Evolutionary conservation across 2,888 invertebrate species (phyloP), one percentile per base, ranked within the genome.

Genomic region (Aplocera efformata): DNA sequence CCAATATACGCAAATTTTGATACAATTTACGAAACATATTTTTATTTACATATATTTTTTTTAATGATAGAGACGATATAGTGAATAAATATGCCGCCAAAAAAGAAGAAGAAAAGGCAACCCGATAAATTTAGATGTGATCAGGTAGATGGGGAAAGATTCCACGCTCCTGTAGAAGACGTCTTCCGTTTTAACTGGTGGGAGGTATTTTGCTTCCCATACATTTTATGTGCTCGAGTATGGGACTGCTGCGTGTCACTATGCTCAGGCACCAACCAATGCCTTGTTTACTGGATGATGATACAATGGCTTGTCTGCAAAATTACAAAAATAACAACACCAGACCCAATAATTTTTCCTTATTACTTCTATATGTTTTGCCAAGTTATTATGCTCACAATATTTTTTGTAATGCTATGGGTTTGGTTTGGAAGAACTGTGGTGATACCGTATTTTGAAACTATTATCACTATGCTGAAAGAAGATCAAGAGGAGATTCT

Each of bases 301-400:
- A 69, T 83, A 31, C 83, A 85, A 43, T 86, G 83, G 81, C 17
- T 79, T 0, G 66, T 80, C 1, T 84, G 84, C 50, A 85, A 82
- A 63, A 70, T 83, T 2, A 74, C 76, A 0, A 63, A 58, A 45
- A 26, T 76, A 1, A 77, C 76, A 0, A 74, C 77, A 0, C 80
- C 80, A 1, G 72, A 81, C 11, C 74, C 83, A 0, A 71, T 86
- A 0, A 61, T 81, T 13, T 84, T 79, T 23, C 84, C 85, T 0
- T 86, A 85, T 34, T 84, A 75, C 41, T 84, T 85, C 37, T 81
- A 83, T 32, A 63, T 83, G 56, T 81, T 80, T 42, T 76, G 76
- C 40, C 85, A 84, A 72, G 75, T 85, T 1, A 59, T 81, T 32
- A 37, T 78, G 10, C 35, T 83, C 6, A 72, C 79, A 1, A 0